Conservation (phyloP, 2,113 vertebrate species). For the Perca schrenkii region DNA sequence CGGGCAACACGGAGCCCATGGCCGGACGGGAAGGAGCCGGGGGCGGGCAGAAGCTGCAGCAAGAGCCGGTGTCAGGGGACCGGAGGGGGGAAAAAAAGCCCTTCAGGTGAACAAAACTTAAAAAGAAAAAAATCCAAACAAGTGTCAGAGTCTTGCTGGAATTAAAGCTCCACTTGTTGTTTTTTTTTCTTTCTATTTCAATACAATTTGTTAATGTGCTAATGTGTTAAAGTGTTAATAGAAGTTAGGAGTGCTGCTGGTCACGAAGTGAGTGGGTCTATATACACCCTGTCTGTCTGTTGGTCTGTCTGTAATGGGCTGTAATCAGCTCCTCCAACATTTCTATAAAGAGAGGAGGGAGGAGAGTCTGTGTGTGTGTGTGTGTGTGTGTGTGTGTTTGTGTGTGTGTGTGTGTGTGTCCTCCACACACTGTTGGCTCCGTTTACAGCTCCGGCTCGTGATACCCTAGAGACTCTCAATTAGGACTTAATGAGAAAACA, state of each 20-base stretch:
- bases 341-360: slow-evolving; percentile 25
- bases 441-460: slow-evolving; percentile 31
- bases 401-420: slow-evolving; percentile 20
- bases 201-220: too few species aligned
- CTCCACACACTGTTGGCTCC: slow-evolving; percentile 32
- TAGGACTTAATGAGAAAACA: slow-evolving; percentile 42
- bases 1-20: slow-evolving; percentile 95
- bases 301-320: slow-evolving; percentile 1
- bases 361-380: slow-evolving; percentile 2
- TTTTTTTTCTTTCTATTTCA: background rate
- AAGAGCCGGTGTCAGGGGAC: background rate
- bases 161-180: background rate
- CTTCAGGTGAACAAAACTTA: background rate
- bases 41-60: background rate
- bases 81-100: background rate
- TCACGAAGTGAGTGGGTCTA: background rate
- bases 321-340: slow-evolving; percentile 37
- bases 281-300: background rate
- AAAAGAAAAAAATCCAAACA: background rate
- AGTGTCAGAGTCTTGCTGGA: background rate
- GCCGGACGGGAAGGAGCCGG: background rate
- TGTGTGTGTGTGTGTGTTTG: slow-evolving; percentile 44
- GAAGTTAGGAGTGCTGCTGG: background rate
- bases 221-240: too few species aligned
- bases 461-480: slow-evolving; percentile 35